Evolutionary conservation across 2,113 vertebrate genomes (phyloP).

Genomic region (Pycnonotus jocosus): DNA sequence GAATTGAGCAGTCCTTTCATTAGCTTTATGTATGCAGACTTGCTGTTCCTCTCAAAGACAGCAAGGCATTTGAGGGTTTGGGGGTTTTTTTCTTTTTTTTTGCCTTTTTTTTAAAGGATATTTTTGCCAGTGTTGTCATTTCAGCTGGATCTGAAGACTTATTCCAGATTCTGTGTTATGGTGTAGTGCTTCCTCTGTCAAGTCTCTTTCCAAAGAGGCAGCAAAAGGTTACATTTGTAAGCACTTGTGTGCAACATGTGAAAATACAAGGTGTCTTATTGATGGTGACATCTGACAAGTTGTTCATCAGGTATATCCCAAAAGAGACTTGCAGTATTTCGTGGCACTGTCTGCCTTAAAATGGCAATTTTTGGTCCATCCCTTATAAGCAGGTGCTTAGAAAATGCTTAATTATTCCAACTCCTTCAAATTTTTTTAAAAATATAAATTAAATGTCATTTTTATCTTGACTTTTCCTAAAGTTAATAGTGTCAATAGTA

Average conservation of each 20-base stretch:
- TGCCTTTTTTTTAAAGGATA: not conserved
- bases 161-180: not conserved
- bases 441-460: not conserved
- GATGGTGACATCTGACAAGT: not conserved
- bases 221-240: not conserved
- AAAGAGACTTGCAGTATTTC: not conserved
- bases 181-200: not conserved
- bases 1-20: conserved; percentile 3
- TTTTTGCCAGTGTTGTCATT: not conserved
- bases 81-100: not conserved
- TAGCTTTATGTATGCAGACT: not conserved
- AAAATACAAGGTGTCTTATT: not conserved
- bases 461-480: not conserved
- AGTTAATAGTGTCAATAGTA: not conserved
- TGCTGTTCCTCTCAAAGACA: not conserved
- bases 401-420: not conserved
- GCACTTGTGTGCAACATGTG: not conserved
- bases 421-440: not conserved
- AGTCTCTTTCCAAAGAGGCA: not conserved
- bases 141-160: not conserved
- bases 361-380: not conserved
- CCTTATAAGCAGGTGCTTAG: not conserved
- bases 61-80: not conserved
- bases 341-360: not conserved
- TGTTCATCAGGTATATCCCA: not conserved